Percentiles rank a stretch among this genome's conserved stretches.
Evolutionary conservation across 2,113 vertebrate species (phyloP).

Genomic region (Pterophyllum scalare): DNA sequence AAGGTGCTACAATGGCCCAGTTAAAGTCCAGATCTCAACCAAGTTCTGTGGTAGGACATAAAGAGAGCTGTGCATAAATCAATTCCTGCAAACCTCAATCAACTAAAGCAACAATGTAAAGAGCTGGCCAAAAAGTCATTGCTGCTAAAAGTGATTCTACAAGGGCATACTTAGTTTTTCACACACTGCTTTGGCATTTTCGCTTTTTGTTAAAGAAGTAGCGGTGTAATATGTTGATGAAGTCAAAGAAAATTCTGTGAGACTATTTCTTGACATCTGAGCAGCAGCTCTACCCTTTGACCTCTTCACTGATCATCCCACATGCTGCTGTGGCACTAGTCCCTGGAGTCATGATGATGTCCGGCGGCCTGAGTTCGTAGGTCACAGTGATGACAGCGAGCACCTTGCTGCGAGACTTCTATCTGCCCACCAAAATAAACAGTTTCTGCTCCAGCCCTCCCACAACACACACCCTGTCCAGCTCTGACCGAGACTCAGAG

Average conservation of each 20-base stretch:
- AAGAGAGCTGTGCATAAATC: neutral
- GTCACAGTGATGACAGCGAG: constrained; percentile 82
- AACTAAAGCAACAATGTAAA: neutral
- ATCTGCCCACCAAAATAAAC: constrained; percentile 79
- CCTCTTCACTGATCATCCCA: constrained; percentile 61
- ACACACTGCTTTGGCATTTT: neutral
- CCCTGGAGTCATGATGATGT: constrained; percentile 65
- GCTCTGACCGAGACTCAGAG: constrained; percentile 56
- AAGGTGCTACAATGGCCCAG: neutral
- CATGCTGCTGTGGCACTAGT: constrained; percentile 57
- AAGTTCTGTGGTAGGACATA: neutral
- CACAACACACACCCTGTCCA: constrained; percentile 54
- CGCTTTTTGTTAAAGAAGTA: neutral
- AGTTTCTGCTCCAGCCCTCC: constrained; percentile 58
- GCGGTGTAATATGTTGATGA: neutral
- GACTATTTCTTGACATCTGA: constrained; percentile 60
- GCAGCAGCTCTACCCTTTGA: constrained; percentile 70
- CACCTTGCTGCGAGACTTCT: constrained; percentile 81
- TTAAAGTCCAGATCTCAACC: neutral
- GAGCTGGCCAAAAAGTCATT: neutral
- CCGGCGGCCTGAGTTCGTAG: constrained; percentile 71
- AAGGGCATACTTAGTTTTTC: neutral
- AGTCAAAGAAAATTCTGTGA: constrained; percentile 16
- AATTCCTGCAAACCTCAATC: neutral
- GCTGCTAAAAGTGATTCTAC: neutral